phyloP scores from a whole-genome alignment of 2,113 vertebrate genomes.

The Balaeniceps rex region DNA sequence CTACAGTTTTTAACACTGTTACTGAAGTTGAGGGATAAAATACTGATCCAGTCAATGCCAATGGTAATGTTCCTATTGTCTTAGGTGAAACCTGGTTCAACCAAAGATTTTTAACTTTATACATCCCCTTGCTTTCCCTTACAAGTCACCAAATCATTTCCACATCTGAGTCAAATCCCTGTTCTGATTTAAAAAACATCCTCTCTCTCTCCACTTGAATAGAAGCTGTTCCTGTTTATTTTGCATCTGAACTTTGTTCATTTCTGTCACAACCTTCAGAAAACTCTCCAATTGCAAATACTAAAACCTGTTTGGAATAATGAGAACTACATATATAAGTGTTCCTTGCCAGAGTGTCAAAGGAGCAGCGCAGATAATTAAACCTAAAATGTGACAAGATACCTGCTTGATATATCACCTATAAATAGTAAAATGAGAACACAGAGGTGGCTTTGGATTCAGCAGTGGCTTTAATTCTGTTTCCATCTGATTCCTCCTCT shows the following conservation, averaged over 20 bases:
- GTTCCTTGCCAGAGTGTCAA: background rate
- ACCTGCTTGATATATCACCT: background rate
- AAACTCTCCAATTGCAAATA: background rate
- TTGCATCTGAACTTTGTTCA: background rate
- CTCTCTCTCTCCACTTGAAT: background rate
- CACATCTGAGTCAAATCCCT: background rate
- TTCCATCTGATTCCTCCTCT: background rate
- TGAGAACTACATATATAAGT: background rate
- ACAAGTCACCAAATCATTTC: background rate
- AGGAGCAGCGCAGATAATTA: background rate
- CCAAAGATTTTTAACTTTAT: background rate
- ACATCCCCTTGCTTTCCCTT: background rate
- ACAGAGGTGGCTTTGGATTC: background rate
- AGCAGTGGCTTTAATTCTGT: background rate
- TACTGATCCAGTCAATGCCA: background rate
- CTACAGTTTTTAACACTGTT: background rate
- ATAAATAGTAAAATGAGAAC: background rate
- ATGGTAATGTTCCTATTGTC: background rate
- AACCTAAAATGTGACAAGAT: background rate
- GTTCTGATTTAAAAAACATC: background rate
- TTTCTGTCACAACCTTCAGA: background rate
- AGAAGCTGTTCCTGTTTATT: background rate
- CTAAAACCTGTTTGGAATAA: background rate
- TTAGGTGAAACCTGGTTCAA: background rate
- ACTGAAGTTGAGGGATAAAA: background rate